A percentile compares a stretch with the other conserved stretches of the same genome.
phyloP scores from a whole-genome alignment of 2,113 vertebrate species.

The Nannospalax galili region DNA sequence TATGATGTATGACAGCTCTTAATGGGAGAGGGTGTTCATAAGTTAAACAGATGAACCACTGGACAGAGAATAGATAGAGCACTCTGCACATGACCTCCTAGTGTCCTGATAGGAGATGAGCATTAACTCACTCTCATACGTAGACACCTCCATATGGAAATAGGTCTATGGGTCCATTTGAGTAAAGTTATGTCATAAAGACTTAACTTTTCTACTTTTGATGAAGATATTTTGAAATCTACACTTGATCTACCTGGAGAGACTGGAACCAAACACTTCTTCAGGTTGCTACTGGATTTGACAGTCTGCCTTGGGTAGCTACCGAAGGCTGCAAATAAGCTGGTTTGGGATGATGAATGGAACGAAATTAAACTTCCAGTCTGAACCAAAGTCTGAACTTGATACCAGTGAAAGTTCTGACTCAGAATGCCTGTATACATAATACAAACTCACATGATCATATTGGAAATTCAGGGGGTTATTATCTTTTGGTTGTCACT shows the following conservation, averaged over 20 bases:
- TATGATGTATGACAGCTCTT: conserved; percentile 40
- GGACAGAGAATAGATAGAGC: conserved; percentile 60
- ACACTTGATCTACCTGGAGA: conserved; percentile 15
- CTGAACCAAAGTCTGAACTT: conserved; percentile 23
- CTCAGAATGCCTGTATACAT: background rate
- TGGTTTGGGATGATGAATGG: background rate
- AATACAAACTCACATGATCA: background rate
- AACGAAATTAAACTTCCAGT: conserved; percentile 46
- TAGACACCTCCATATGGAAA: background rate
- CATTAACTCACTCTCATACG: conserved; percentile 57
- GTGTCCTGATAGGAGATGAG: conserved; percentile 54
- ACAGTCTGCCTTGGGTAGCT: background rate
- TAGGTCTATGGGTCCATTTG: background rate
- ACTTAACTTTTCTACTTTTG: conserved; percentile 32
- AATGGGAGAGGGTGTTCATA: conserved; percentile 53
- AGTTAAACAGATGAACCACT: conserved; percentile 70
- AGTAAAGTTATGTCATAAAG: conserved; percentile 17
- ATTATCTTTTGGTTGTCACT: background rate
- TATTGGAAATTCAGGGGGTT: background rate
- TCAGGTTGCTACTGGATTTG: background rate
- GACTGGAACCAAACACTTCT: background rate
- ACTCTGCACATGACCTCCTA: conserved; percentile 42
- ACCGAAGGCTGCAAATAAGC: conserved; percentile 5
- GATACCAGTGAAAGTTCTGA: conserved; percentile 5
- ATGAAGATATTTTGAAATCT: conserved; percentile 28